These are phyloP conservation scores for Eira barbara DNA, from an alignment of 2,113 vertebrate genomes.

Conservation along the genomic window DNA sequence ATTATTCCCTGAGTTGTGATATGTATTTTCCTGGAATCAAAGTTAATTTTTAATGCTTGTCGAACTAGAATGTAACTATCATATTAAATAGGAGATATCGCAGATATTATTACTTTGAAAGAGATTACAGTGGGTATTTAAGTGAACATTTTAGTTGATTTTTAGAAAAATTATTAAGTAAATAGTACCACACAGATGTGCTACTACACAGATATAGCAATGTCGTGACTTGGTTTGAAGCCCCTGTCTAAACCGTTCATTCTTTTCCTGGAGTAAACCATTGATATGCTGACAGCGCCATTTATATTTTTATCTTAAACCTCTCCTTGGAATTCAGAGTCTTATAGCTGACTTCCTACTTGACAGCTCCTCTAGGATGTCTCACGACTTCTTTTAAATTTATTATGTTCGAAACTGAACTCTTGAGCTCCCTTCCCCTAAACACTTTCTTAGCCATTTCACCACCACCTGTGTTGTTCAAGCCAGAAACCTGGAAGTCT, in stretches of 20 bases:
- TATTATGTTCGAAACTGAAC: slow-evolving; percentile 1
- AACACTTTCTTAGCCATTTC: background rate
- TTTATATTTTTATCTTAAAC: slow-evolving; percentile 55
- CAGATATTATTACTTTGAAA: background rate
- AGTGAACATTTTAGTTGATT: background rate
- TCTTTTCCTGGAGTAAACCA: background rate
- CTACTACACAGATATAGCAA: background rate
- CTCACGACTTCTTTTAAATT: slow-evolving; percentile 5
- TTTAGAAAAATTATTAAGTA: slow-evolving; percentile 1
- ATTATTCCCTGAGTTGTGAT: background rate
- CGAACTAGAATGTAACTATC: background rate
- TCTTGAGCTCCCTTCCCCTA: background rate
- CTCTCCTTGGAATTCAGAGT: slow-evolving; percentile 46
- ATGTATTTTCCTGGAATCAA: background rate
- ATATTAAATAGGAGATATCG: background rate
- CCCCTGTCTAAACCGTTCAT: background rate
- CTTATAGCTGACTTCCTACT: slow-evolving; percentile 33
- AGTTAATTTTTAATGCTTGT: background rate
- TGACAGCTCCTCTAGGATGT: slow-evolving; percentile 31
- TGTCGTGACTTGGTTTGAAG: background rate
- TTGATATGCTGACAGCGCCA: background rate
- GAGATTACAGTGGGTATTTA: background rate
- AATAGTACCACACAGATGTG: background rate
- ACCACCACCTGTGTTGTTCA: background rate
- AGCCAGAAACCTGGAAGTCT: background rate